Conservation (phyloP, 2,888 invertebrate genomes). For the Hypsopygia costalis region DNA sequence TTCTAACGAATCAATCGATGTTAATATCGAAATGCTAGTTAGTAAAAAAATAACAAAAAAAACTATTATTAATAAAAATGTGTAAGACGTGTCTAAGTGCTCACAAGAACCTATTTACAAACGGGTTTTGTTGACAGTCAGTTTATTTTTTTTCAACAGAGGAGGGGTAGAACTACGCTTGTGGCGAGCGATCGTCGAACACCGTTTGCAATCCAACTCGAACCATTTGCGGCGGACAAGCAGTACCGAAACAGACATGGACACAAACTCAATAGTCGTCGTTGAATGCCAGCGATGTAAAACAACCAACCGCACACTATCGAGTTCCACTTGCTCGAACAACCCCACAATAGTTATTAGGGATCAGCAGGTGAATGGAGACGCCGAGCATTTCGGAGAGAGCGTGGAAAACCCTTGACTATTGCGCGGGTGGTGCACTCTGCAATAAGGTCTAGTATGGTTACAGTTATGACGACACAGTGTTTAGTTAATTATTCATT, state of each 20-base stretch:
- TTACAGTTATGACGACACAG: constrained; percentile 1
- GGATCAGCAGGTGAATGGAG: constrained; percentile 51
- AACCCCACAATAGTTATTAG: constrained; percentile 63
- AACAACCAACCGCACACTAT: constrained; percentile 37
- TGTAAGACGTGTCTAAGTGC: no score
- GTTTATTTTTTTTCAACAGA: no score
- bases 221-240: constrained; percentile 53
- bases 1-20: no score
- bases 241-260: constrained; percentile 69
- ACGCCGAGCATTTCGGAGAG: constrained; percentile 49
- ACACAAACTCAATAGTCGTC: constrained; percentile 67
- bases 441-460: constrained; percentile 44
- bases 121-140: no score
- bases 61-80: no score
- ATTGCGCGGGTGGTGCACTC: constrained; percentile 77
- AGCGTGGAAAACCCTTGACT: constrained; percentile 66
- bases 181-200: constrained; percentile 89
- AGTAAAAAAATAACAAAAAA: no score
- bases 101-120: no score
- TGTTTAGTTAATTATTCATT: no score
- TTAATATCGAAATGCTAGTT: no score
- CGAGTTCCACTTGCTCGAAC: constrained; percentile 41
- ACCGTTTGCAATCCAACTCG: constrained; percentile 58
- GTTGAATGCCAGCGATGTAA: constrained; percentile 67
- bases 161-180: constrained; percentile 91